Evolutionary conservation across 2,113 vertebrate species (phyloP).

Genomic region (cattle (Bos taurus)): ARS-UCD2.0 NC_037349.1:14809001-14809500

Average conservation of each 20-base stretch:
- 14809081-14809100: constrained; percentile 94
- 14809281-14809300: neutral
- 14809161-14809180: constrained; percentile 99
- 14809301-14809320: neutral
- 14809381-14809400: rapidly evolving
- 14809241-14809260: rapidly evolving
- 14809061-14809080: constrained; percentile 72
- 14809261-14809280: neutral
- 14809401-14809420: constrained; percentile 92
- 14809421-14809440: constrained; percentile 98
- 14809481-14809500: constrained; percentile 96
- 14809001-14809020: neutral
- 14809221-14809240: neutral
- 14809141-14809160: constrained; percentile 99
- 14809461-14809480: constrained; percentile 99
- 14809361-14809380: neutral
- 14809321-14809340: too few relatives aligned
- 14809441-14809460: constrained; percentile 98
- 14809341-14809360: rapidly evolving
- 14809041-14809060: neutral
- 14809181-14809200: constrained; percentile 99
- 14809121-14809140: constrained; percentile 98
- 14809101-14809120: constrained; percentile 98
- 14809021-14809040: neutral
- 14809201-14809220: constrained; percentile 93